These are phyloP conservation scores for Benitochromis conjunctus DNA, from an alignment of 2,113 vertebrate genomes.

Conservation along the genomic window DNA sequence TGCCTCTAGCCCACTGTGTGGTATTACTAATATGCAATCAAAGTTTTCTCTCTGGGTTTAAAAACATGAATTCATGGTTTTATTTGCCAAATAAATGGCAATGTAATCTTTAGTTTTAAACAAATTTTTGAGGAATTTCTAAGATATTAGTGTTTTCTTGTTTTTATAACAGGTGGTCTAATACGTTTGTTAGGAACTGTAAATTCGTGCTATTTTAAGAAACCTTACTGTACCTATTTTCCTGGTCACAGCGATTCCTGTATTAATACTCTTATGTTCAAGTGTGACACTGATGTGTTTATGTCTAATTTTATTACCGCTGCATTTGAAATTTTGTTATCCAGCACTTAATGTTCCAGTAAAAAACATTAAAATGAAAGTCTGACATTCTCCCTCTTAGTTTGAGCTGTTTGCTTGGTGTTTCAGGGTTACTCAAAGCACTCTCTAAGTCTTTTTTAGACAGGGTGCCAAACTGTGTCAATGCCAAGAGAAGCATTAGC, in stretches of 20 bases:
- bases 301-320: neutral
- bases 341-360: neutral
- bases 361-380: constrained; percentile 1
- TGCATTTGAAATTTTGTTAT: neutral
- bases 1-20: constrained; percentile 5
- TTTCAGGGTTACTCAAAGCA: constrained; percentile 49
- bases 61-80: neutral
- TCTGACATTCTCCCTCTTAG: neutral
- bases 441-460: constrained; percentile 52
- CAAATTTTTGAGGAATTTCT: neutral
- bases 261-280: neutral
- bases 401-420: constrained; percentile 27
- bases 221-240: neutral
- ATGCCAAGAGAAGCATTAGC: constrained; percentile 70
- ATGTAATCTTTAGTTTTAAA: neutral
- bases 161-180: neutral
- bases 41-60: neutral
- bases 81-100: neutral
- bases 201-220: neutral
- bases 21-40: constrained; percentile 12
- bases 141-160: neutral
- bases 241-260: neutral
- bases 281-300: neutral
- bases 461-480: constrained; percentile 56
- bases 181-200: neutral